Base-by-base conservation (phyloP, 2,113 vertebrate genomes). In the Chauna torquata region DNA sequence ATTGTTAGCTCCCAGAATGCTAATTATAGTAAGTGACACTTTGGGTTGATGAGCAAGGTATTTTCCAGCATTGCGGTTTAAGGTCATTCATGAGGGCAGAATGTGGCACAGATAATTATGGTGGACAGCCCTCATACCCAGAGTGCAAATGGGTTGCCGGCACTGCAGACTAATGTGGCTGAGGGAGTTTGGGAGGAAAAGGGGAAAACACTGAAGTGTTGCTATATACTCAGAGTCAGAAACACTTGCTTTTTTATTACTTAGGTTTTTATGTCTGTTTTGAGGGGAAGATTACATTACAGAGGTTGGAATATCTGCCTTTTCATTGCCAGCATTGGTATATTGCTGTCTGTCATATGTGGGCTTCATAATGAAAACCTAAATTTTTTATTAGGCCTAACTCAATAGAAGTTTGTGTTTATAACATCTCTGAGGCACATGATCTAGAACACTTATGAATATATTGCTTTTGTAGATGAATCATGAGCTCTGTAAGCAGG, bases 21-120 rank as follows among this genome's bases (percentile, higher is more conserved):
- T 93, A 93, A 97, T 96, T 94, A 92, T 83, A 94, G 94, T 44
- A 66, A 81, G 59, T 96, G 94, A 96, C 91, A 54, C 81, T 92
- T 94, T 11, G 65, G 9, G 57, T 82, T 93, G 54, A 32, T 94
- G 92, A 91, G 62, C 45, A 84, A 92, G 61, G 69, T 88, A 92
- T 94, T 97, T 97, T 94, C 86, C 88, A 76, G 40, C n/a, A 61
- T 59, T 84, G 81, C 61, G 76, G 52, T 86, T 84, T 85, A 94
- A 95, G 91, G 86, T 94, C 86, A 78, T 57, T 25, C 34, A 6
- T 71, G 49, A 93, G 72, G 30, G 69, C 72, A 94, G 83, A 93
- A 64, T 12, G 9, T 59, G 44, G 42, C 69, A 24, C 28, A 44
- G 72, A 75, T 71, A 57, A 42, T 85, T 58, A 36, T 52, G 22